Conservation (phyloP, 23 tunicate genomes). For the Ciona savignyi region DNA sequence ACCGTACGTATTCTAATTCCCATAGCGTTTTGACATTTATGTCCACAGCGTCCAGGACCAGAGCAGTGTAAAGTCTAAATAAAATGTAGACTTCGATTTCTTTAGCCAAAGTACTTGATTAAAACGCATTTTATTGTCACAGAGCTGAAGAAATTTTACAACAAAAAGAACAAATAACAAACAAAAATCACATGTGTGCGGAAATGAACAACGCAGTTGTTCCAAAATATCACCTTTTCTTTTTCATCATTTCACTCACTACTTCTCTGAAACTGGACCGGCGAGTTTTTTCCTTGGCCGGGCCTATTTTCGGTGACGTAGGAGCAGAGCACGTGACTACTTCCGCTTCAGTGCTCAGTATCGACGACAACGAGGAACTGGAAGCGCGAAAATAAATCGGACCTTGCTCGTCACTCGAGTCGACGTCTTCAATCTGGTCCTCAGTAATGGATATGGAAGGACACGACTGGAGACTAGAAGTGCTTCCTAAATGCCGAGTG, state of each 20-base stretch:
- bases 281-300: neutral
- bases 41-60: too few relatives aligned
- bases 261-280: neutral
- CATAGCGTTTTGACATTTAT: too few relatives aligned
- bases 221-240: neutral
- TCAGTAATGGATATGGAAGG: neutral
- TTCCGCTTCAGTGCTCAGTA: conserved; percentile 13
- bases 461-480: neutral
- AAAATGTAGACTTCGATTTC: too few relatives aligned
- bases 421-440: neutral
- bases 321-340: neutral
- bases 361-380: conserved; percentile 15
- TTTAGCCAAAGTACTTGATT: too few relatives aligned
- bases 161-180: too few relatives aligned
- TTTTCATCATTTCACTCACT: neutral
- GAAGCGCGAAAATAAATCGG: conserved; percentile 7
- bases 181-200: too few relatives aligned
- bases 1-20: too few relatives aligned
- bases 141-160: too few relatives aligned
- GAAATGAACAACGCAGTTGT: too few relatives aligned
- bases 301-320: neutral
- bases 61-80: too few relatives aligned
- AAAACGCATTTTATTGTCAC: too few relatives aligned
- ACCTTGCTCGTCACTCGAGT: neutral
- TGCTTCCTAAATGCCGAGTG: conserved; percentile 10